These are phyloP conservation scores for Epizoanthus scotinus DNA, from an alignment of 92 coral and sea anemone species.

Conservation along the genomic window DNA sequence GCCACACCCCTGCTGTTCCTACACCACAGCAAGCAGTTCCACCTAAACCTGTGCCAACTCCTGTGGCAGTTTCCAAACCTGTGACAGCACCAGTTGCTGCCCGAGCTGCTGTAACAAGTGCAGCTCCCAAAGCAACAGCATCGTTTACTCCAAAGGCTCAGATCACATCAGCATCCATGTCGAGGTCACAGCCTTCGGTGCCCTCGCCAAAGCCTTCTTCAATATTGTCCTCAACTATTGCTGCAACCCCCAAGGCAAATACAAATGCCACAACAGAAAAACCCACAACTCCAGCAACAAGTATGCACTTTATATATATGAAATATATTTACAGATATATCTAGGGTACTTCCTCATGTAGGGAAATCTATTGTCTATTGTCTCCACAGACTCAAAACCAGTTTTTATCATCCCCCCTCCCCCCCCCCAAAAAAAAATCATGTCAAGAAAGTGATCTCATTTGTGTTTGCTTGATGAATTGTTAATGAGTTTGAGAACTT, in stretches of 20 bases:
- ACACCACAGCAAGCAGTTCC: slow-evolving; percentile 3
- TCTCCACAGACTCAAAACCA: too few species aligned
- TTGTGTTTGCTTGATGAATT: too few species aligned
- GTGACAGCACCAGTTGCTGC: neutral
- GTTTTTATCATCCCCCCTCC: too few species aligned
- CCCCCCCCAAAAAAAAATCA: too few species aligned
- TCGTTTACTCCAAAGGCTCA: slow-evolving; percentile 39
- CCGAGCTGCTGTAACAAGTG: neutral
- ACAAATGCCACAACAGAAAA: slow-evolving; percentile 12
- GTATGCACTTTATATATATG: neutral
- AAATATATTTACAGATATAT: too few species aligned
- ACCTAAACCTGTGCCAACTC: slow-evolving; percentile 1
- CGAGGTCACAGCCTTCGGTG: slow-evolving; percentile 36
- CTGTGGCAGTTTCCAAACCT: slow-evolving; percentile 1
- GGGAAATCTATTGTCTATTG: too few species aligned
- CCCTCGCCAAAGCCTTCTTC: slow-evolving; percentile 41
- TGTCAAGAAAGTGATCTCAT: too few species aligned
- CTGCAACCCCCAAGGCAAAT: slow-evolving; percentile 34
- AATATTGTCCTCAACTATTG: slow-evolving; percentile 30
- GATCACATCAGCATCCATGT: slow-evolving; percentile 4
- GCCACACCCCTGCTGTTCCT: slow-evolving; percentile 14
- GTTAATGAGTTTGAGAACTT: too few species aligned
- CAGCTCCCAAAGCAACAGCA: slow-evolving; percentile 6
- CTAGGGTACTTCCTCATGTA: too few species aligned
- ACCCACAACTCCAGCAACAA: slow-evolving; percentile 2